Percentiles rank a stretch among this genome's conserved stretches.
Conservation (phyloP, 2,113 vertebrate genomes). For the Zapus hudsonius region DNA sequence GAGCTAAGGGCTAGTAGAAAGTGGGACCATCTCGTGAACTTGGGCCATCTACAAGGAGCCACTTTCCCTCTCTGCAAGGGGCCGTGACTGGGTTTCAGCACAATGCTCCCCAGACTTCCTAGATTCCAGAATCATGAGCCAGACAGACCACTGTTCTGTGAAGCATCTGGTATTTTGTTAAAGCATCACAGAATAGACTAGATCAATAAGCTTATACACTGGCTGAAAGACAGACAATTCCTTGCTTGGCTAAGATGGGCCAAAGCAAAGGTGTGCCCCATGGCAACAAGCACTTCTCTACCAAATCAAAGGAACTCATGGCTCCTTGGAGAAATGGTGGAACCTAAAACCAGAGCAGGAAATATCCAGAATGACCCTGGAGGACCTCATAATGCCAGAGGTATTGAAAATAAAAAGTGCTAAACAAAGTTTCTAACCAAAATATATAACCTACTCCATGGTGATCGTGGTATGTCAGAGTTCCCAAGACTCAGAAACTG, state of each 20-base stretch:
- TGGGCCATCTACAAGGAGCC: neutral
- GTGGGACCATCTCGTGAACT: neutral
- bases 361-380: neutral
- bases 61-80: neutral
- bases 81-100: neutral
- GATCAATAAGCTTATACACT: too few species aligned
- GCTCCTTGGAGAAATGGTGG: too few species aligned
- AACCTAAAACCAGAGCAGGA: too few species aligned
- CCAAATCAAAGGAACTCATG: too few species aligned
- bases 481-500: neutral
- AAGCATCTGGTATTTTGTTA: neutral
- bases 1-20: neutral
- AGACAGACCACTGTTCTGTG: neutral
- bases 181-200: neutral
- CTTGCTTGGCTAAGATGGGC: neutral
- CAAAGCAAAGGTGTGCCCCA: neutral
- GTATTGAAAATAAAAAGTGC: too few species aligned
- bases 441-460: neutral
- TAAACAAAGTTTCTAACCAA: too few species aligned
- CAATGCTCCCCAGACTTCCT: neutral
- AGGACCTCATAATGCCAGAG: neutral
- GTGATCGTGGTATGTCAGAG: neutral
- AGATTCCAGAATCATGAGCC: neutral
- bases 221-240: neutral
- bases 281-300: neutral